phyloP scores from a whole-genome alignment of 2,888 invertebrate species.

The Ypsolopha scabrella region DNA sequence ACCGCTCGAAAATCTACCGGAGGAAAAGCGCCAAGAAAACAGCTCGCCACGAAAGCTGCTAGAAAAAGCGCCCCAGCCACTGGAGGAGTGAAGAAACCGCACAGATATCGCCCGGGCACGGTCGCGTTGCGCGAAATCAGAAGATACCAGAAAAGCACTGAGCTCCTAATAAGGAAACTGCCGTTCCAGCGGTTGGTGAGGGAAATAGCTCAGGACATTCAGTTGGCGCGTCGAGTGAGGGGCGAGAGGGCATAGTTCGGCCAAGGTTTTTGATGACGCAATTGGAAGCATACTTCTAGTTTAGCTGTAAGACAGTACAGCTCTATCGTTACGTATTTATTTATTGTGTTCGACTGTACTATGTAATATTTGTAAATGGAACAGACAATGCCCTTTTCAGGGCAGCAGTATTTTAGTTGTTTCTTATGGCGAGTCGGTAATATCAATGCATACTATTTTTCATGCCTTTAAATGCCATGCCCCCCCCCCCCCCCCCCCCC shows the following conservation, averaged over 20 bases:
- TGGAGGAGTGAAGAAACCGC: constrained; percentile 81
- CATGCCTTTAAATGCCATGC: too few relatives aligned
- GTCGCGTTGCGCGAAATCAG: constrained; percentile 78
- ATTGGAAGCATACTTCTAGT: not conserved
- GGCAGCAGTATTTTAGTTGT: constrained; percentile 28
- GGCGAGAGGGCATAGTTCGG: constrained; percentile 37
- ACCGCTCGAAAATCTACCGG: constrained; percentile 81
- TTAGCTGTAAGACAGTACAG: not conserved
- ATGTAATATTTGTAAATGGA: not conserved
- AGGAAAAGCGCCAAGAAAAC: constrained; percentile 80
- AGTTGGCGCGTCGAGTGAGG: constrained; percentile 42
- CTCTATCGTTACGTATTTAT: not conserved
- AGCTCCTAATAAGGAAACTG: constrained; percentile 76
- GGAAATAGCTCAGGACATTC: constrained; percentile 76
- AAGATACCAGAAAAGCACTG: constrained; percentile 81
- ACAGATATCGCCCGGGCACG: constrained; percentile 77
- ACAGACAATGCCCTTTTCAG: constrained; percentile 61
- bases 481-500: too few relatives aligned
- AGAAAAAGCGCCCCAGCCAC: constrained; percentile 79
- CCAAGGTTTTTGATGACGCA: not conserved
- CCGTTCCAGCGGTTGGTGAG: constrained; percentile 80
- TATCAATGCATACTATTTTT: too few relatives aligned
- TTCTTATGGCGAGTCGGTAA: constrained; percentile 14
- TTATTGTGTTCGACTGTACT: not conserved
- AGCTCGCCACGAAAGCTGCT: constrained; percentile 78